Percentiles rank a stretch among this genome's conserved stretches.
These are phyloP conservation scores for Anaspis maculata DNA, from an alignment of 2,888 invertebrate species.

Conservation along the genomic window DNA sequence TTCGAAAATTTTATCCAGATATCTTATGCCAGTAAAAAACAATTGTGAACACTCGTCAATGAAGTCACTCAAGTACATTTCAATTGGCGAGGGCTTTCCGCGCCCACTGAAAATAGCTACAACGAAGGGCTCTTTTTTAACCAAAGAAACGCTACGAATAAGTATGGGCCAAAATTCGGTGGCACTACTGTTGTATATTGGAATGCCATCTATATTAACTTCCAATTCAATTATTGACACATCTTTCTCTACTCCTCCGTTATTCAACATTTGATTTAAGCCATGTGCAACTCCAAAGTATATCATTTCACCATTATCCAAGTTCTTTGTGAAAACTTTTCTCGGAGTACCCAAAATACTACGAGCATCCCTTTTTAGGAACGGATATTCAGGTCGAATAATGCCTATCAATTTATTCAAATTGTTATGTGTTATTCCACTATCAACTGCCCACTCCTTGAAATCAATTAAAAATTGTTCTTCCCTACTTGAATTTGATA, in stretches of 20 bases:
- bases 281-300: not conserved
- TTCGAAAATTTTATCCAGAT: conserved; percentile 6
- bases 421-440: not conserved
- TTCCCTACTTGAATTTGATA: not conserved
- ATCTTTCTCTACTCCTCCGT: not conserved
- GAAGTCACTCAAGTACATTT: not conserved
- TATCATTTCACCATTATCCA: not conserved
- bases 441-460: not conserved
- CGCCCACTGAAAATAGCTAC: not conserved
- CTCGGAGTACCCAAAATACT: not conserved
- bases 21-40: not conserved
- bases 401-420: not conserved
- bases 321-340: not conserved
- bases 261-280: not conserved
- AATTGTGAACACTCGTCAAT: not conserved
- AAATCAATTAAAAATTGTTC: not conserved
- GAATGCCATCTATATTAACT: not conserved
- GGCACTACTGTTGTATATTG: not conserved
- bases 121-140: not conserved
- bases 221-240: not conserved
- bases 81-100: not conserved
- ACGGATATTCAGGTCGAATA: not conserved
- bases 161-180: not conserved
- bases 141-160: not conserved
- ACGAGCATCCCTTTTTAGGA: not conserved